A percentile compares a stretch with the other conserved stretches of the same genome.
Conservation (phyloP, 2,113 vertebrate genomes). For the Festucalex cinctus region DNA sequence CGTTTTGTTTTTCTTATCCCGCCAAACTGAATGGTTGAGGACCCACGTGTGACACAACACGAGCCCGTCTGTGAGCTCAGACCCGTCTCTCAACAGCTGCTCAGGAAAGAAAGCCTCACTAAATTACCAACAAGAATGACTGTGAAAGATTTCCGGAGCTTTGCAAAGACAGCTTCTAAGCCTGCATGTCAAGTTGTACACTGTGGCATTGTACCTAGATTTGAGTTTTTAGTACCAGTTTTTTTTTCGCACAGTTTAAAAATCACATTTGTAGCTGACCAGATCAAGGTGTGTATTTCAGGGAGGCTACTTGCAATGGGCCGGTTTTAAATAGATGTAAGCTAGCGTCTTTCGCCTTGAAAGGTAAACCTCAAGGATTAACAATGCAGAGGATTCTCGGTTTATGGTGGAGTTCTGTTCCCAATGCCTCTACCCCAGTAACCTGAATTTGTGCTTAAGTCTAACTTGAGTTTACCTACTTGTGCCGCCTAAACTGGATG, state of each 20-base stretch:
- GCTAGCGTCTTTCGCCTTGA: background rate
- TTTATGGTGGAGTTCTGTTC: background rate
- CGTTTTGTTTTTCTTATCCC: conserved; percentile 49
- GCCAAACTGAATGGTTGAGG: conserved; percentile 32
- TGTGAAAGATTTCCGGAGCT: conserved; percentile 49
- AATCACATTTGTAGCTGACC: background rate
- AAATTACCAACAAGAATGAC: conserved; percentile 43
- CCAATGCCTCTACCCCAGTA: background rate
- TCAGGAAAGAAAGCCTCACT: conserved; percentile 40
- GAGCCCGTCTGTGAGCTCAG: conserved; percentile 45
- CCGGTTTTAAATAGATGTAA: background rate
- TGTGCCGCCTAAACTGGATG: too few relatives aligned
- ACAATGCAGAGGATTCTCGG: background rate
- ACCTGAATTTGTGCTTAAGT: background rate
- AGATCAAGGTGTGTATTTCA: too few relatives aligned
- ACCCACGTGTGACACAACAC: conserved; percentile 59
- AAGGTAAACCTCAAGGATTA: background rate
- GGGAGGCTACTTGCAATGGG: background rate
- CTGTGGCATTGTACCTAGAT: background rate
- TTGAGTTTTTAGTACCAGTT: background rate
- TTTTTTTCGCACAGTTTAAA: background rate
- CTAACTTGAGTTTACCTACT: too few relatives aligned
- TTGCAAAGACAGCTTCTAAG: conserved; percentile 44
- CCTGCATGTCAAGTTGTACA: conserved; percentile 23
- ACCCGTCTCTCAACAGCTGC: conserved; percentile 62